A percentile compares a stretch with the other conserved stretches of the same genome.
These are phyloP conservation scores for Pseudomyrmex sp. DNA, from an alignment of 1,140 invertebrate species.

Conservation along the genomic window DNA sequence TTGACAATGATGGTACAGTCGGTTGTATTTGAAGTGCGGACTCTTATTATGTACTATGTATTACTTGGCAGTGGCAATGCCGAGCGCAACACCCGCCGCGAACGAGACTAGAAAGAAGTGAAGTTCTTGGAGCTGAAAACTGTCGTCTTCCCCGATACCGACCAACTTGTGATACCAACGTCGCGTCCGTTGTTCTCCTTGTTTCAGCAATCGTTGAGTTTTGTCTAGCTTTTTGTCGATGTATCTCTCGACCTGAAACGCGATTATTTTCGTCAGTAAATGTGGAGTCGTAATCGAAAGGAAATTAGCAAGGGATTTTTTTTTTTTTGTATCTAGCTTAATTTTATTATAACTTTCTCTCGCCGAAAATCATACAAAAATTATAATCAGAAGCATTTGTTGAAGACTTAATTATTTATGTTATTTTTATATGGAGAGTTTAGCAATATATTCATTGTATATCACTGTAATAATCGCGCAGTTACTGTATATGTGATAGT, in stretches of 20 bases:
- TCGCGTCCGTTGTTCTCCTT: conserved; percentile 88
- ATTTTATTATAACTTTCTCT: conserved; percentile 33
- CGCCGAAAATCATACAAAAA: conserved; percentile 42
- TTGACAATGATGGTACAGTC: not conserved
- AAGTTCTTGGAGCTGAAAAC: conserved; percentile 88
- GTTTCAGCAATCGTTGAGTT: conserved; percentile 89
- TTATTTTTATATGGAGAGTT: too few relatives aligned
- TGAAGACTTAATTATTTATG: too few relatives aligned
- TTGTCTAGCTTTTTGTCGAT: conserved; percentile 92
- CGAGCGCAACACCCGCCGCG: conserved; percentile 89
- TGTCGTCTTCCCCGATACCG: conserved; percentile 86
- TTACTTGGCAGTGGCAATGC: conserved; percentile 84
- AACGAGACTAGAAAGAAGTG: conserved; percentile 92
- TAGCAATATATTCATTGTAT: too few relatives aligned
- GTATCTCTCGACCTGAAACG: conserved; percentile 90
- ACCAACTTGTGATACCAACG: conserved; percentile 90
- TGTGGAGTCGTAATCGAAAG: not conserved
- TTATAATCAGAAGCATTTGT: not conserved
- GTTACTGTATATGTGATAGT: not conserved
- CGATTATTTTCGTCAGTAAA: conserved; percentile 54
- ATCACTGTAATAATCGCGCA: conserved; percentile 15
- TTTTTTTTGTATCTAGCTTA: not conserved
- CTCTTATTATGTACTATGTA: conserved; percentile 67
- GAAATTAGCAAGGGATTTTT: not conserved
- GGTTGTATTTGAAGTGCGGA: conserved; percentile 79